Percentiles rank a stretch among this genome's conserved stretches.
phyloP scores from a whole-genome alignment of 2,113 vertebrate species.

The Rafetus swinhoei region DNA sequence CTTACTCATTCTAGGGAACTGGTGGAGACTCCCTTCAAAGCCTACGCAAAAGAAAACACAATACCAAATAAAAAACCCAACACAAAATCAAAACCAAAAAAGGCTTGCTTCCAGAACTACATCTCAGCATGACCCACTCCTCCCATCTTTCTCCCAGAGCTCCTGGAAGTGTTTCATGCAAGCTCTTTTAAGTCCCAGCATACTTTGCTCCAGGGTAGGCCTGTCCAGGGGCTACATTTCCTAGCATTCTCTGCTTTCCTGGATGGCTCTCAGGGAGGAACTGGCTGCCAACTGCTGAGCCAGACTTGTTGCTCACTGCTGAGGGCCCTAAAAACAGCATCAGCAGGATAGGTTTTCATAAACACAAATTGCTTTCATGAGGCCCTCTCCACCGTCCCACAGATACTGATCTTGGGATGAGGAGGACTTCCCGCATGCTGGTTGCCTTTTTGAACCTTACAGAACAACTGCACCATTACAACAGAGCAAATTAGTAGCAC shows the following conservation, averaged over 20 bases:
- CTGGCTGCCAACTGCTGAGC: background rate
- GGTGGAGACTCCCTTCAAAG: background rate
- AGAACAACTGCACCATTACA: background rate
- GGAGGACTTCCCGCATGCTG: background rate
- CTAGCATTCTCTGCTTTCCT: background rate
- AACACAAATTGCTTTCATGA: background rate
- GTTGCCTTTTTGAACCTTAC: background rate
- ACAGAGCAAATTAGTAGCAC: background rate
- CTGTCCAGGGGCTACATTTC: background rate
- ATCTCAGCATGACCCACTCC: background rate
- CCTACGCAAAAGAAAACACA: background rate
- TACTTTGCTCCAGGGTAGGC: background rate
- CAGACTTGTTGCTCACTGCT: background rate
- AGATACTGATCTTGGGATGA: background rate
- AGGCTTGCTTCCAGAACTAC: background rate
- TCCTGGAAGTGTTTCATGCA: background rate
- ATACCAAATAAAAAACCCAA: background rate
- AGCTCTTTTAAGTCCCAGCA: fast-evolving
- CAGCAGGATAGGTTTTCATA: background rate
- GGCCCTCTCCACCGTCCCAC: background rate
- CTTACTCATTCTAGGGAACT: background rate
- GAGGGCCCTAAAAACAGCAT: background rate
- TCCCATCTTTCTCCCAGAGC: background rate
- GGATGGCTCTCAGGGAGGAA: background rate
- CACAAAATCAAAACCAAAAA: background rate